Conservation (phyloP, 2,113 vertebrate genomes). For the Toxotes chatareus region DNA sequence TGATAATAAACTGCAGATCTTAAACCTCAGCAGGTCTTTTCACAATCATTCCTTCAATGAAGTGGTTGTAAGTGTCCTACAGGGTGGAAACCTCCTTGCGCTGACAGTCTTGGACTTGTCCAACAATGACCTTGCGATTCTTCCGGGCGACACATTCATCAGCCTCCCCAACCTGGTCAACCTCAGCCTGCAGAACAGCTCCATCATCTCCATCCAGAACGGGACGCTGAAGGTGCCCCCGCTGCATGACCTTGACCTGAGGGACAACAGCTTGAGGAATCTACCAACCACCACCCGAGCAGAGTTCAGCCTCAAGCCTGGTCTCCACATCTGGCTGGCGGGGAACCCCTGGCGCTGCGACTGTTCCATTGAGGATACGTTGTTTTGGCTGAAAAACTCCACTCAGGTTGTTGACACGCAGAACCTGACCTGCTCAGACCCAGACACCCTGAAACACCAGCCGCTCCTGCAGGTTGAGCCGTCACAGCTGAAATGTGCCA, state of each 20-base stretch:
- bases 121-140: constrained; percentile 86
- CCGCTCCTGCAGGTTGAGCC: constrained; percentile 82
- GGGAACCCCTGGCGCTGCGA: constrained; percentile 92
- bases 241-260: constrained; percentile 88
- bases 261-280: constrained; percentile 86
- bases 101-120: constrained; percentile 88
- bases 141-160: constrained; percentile 81
- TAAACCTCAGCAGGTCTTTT: constrained; percentile 81
- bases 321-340: constrained; percentile 80
- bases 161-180: constrained; percentile 80
- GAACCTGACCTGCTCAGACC: constrained; percentile 86
- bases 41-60: constrained; percentile 70
- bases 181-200: constrained; percentile 91
- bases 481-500: constrained; percentile 79
- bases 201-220: constrained; percentile 85
- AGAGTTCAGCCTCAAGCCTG: constrained; percentile 79
- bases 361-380: constrained; percentile 86
- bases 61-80: constrained; percentile 75
- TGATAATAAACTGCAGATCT: constrained; percentile 82
- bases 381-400: constrained; percentile 89
- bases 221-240: constrained; percentile 82
- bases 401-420: constrained; percentile 81
- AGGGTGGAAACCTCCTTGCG: constrained; percentile 68
- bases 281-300: constrained; percentile 81
- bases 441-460: constrained; percentile 79